A percentile compares a stretch with the other conserved stretches of the same genome.
phyloP scores from a whole-genome alignment of 1,140 invertebrate species.

The Aphidius ervi region DNA sequence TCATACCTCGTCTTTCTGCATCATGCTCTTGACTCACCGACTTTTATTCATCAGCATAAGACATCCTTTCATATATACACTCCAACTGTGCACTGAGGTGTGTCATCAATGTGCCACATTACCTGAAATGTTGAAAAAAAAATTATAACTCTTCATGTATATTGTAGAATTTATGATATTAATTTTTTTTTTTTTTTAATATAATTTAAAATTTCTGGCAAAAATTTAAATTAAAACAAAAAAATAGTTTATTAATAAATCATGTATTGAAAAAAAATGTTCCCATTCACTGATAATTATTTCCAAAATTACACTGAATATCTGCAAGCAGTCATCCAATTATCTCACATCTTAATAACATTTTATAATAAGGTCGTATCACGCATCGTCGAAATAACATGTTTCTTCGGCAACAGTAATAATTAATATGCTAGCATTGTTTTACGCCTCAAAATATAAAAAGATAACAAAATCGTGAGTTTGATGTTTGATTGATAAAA shows the following conservation, averaged over 20 bases:
- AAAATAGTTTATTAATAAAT: not conserved
- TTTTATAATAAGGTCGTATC: conserved; percentile 32
- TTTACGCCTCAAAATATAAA: conserved; percentile 18
- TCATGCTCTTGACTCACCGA: conserved; percentile 2
- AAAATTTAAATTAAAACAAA: not conserved
- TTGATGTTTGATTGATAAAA: too few relatives aligned
- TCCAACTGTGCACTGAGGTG: conserved; percentile 5
- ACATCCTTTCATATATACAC: conserved; percentile 2
- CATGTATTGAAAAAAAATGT: not conserved
- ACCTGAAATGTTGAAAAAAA: too few relatives aligned
- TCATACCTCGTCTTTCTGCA: conserved; percentile 30
- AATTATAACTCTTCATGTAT: too few relatives aligned
- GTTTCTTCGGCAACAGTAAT: conserved; percentile 24
- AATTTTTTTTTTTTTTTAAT: not conserved
- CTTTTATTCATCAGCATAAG: conserved; percentile 27
- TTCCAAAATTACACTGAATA: conserved; percentile 13
- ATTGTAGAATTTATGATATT: not conserved
- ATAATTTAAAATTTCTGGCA: not conserved
- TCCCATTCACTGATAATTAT: conserved; percentile 16
- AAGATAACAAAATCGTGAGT: too few relatives aligned
- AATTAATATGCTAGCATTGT: conserved; percentile 28
- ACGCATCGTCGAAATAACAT: conserved; percentile 33
- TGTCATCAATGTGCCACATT: conserved; percentile 3
- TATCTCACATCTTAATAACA: conserved; percentile 34
- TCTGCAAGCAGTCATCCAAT: conserved; percentile 16